These are phyloP conservation scores for Ectropis crepuscularia DNA, from an alignment of 2,888 invertebrate species.

Conservation along the genomic window DNA sequence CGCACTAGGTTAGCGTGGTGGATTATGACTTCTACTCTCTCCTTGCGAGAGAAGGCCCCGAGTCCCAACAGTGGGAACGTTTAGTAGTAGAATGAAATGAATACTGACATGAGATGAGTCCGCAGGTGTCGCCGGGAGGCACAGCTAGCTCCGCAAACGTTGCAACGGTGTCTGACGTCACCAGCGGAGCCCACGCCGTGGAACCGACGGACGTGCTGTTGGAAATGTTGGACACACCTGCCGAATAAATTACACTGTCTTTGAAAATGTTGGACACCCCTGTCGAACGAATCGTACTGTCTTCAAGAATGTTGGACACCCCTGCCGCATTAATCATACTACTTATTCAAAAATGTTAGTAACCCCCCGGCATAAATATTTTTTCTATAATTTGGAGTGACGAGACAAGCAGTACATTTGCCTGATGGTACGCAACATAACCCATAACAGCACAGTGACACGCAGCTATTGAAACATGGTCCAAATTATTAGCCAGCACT, in stretches of 20 bases:
- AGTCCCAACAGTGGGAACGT: background rate
- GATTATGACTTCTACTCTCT: too few relatives aligned
- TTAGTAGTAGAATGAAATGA: background rate
- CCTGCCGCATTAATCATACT: constrained; percentile 47
- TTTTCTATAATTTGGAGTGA: too few relatives aligned
- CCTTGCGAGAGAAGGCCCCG: too few relatives aligned
- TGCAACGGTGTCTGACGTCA: constrained; percentile 57
- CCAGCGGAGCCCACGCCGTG: constrained; percentile 51
- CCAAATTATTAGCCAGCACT: too few relatives aligned
- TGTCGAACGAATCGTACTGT: constrained; percentile 39
- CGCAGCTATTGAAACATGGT: too few relatives aligned
- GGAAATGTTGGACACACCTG: constrained; percentile 62
- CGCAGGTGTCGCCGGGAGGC: constrained; percentile 60
- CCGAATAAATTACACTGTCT: constrained; percentile 11
- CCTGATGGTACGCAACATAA: too few relatives aligned
- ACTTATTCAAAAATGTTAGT: background rate
- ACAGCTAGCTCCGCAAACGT: constrained; percentile 64
- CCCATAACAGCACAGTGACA: too few relatives aligned
- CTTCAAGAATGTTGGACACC: constrained; percentile 50
- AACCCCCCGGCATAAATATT: background rate
- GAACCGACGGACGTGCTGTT: constrained; percentile 69
- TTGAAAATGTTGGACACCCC: constrained; percentile 45
- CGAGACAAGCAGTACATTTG: too few relatives aligned
- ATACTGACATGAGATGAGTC: constrained; percentile 74
- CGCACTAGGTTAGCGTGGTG: too few relatives aligned